phyloP scores from a whole-genome alignment of 2,113 vertebrate species.

The Callorhinus ursinus region DNA sequence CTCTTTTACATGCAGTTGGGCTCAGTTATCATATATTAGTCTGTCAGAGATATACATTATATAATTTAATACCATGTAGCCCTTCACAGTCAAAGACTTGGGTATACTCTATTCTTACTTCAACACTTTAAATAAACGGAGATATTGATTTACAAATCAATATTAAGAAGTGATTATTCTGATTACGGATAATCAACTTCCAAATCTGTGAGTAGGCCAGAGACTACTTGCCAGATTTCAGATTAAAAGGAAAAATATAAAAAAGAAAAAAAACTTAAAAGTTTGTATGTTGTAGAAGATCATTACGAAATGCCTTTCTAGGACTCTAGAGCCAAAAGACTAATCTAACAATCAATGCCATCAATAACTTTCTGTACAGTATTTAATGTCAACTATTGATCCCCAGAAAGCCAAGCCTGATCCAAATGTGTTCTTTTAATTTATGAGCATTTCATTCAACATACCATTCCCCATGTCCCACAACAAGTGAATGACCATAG shows the following conservation, averaged over 20 bases:
- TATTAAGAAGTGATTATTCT: conserved; percentile 23
- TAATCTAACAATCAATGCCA: conserved; percentile 41
- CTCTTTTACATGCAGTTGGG: background rate
- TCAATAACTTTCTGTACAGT: conserved; percentile 35
- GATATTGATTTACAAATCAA: background rate
- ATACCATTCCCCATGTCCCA: background rate
- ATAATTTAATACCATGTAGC: background rate
- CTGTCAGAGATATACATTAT: background rate
- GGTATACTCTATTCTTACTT: background rate
- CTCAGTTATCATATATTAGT: background rate
- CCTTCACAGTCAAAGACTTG: background rate
- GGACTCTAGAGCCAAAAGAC: conserved; percentile 30
- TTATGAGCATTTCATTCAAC: conserved; percentile 4
- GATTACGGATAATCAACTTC: background rate
- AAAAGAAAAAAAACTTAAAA: background rate
- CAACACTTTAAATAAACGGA: background rate
- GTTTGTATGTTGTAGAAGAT: background rate
- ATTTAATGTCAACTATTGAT: conserved; percentile 45
- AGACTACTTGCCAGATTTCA: background rate
- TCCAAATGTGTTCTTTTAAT: conserved; percentile 43
- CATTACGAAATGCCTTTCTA: conserved; percentile 3
- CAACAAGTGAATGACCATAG: background rate
- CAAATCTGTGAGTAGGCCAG: background rate
- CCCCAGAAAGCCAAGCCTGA: background rate
- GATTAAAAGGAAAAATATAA: background rate